phyloP scores from a whole-genome alignment of 2,113 vertebrate species.

The Hippopotamus amphibius region DNA sequence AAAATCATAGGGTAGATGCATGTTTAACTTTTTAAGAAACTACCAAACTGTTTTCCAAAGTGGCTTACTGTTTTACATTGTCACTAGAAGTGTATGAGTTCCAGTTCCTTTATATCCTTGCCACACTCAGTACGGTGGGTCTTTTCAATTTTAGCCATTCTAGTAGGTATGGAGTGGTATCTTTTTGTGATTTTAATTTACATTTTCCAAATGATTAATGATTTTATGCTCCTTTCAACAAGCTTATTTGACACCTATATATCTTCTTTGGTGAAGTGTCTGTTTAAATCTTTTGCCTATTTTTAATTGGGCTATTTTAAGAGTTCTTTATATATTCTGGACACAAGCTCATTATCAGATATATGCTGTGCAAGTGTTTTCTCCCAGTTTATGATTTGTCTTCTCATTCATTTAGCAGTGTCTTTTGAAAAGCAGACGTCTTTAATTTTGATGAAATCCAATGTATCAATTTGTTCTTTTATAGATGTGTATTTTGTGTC shows the following conservation, averaged over 20 bases:
- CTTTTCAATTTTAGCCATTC: not conserved
- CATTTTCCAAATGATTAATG: not conserved
- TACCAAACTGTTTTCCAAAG: not conserved
- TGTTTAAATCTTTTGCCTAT: conserved; percentile 26
- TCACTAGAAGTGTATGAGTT: not conserved
- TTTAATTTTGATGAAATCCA: conserved; percentile 14
- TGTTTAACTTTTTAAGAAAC: not conserved
- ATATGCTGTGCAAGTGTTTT: not conserved
- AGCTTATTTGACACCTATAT: not conserved
- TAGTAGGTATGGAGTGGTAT: not conserved
- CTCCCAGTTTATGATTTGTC: not conserved
- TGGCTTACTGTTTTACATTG: not conserved
- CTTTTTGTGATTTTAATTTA: not conserved
- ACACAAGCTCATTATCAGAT: not conserved
- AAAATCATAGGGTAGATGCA: not conserved
- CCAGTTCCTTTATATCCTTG: not conserved
- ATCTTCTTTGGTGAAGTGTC: not conserved
- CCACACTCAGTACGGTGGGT: not conserved
- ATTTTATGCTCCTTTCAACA: not conserved
- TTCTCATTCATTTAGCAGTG: not conserved
- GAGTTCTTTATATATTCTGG: conserved; percentile 28
- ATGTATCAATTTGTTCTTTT: not conserved
- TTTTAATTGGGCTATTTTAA: conserved; percentile 33
- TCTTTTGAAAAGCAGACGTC: not conserved
- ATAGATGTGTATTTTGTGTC: not conserved